Evolutionary conservation across 2,888 invertebrate species (phyloP).

Genomic region (Tetrapedia diversipes): DNA sequence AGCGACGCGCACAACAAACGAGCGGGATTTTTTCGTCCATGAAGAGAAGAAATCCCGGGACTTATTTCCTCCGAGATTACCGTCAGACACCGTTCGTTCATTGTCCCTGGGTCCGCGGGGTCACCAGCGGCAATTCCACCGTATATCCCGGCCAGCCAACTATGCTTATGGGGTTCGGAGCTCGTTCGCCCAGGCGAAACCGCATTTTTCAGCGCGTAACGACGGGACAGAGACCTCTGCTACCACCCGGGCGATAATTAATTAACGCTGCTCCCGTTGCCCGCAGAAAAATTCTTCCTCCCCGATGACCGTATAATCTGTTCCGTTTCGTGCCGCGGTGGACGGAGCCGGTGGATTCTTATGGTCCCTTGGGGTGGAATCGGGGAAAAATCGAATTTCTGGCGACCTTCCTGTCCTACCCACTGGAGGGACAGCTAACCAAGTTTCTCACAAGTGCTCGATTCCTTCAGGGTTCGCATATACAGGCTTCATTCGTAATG

Average conservation of each 20-base stretch:
- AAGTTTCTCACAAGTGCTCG: too few relatives aligned
- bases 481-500: too few relatives aligned
- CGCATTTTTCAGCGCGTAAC: slow-evolving; percentile 38
- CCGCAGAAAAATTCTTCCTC: neutral
- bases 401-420: too few relatives aligned
- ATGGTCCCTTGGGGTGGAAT: too few relatives aligned
- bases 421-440: too few relatives aligned
- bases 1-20: slow-evolving; percentile 23
- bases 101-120: slow-evolving; percentile 41
- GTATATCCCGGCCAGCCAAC: slow-evolving; percentile 26
- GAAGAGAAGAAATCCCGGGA: slow-evolving; percentile 39
- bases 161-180: slow-evolving; percentile 36
- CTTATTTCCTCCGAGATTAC: slow-evolving; percentile 52
- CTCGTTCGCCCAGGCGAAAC: neutral
- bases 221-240: neutral
- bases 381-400: too few relatives aligned
- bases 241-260: slow-evolving; percentile 23
- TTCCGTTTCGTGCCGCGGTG: neutral
- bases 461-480: too few relatives aligned
- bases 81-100: slow-evolving; percentile 51
- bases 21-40: slow-evolving; percentile 22
- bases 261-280: slow-evolving; percentile 8
- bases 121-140: slow-evolving; percentile 37
- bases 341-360: neutral
- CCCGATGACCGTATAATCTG: slow-evolving; percentile 5